These are phyloP conservation scores for Tragelaphus imberbis DNA, from an alignment of 2,113 vertebrate genomes.

Conservation along the genomic window DNA sequence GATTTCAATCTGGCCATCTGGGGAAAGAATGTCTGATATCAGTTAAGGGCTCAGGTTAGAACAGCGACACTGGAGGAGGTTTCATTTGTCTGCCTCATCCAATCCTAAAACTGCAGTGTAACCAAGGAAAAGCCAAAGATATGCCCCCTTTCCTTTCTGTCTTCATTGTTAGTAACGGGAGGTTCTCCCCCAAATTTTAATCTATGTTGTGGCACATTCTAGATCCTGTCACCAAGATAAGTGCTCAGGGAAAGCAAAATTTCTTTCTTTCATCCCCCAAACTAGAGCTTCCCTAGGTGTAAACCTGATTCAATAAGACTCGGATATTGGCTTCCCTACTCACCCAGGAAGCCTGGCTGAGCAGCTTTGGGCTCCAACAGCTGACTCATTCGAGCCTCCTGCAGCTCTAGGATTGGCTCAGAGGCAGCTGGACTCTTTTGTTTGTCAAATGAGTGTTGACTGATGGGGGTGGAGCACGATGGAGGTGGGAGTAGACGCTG, in stretches of 20 bases:
- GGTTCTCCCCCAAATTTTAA: background rate
- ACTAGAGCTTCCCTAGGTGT: background rate
- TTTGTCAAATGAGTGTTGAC: conserved; percentile 37
- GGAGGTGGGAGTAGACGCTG: conserved; percentile 17
- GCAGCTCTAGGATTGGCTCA: conserved; percentile 32
- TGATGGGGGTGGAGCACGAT: background rate
- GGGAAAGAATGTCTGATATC: background rate
- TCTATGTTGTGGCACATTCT: conserved; percentile 5
- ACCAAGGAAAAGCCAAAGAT: conserved; percentile 32
- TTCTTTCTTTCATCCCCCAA: conserved; percentile 14
- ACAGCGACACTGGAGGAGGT: background rate
- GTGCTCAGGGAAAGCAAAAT: background rate
- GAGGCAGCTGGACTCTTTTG: conserved; percentile 41
- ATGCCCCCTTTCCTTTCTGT: background rate
- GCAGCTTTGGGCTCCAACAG: conserved; percentile 34
- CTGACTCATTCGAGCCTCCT: conserved; percentile 50
- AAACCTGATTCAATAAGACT: background rate
- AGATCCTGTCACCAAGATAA: conserved; percentile 6
- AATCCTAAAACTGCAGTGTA: background rate
- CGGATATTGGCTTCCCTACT: background rate
- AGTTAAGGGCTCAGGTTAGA: background rate
- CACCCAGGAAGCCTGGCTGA: background rate
- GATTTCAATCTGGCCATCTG: background rate
- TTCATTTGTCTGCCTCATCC: background rate
- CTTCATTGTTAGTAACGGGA: background rate